phyloP scores from a whole-genome alignment of 2,113 vertebrate genomes.

The Pelmatolapia mariae region DNA sequence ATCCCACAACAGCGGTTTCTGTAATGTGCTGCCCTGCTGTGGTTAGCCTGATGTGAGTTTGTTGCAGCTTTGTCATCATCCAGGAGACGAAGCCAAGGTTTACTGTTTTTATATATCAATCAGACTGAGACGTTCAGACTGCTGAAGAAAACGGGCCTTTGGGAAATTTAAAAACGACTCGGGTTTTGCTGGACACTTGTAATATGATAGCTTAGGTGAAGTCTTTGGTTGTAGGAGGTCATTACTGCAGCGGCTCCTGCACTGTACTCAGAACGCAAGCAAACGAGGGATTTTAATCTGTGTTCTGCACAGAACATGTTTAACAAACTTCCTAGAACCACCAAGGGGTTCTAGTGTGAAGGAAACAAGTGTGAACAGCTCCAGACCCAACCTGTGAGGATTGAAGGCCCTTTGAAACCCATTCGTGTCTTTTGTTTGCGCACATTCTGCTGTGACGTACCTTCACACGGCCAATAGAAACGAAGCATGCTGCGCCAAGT shows the following conservation, averaged over 20 bases:
- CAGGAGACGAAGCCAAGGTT: not conserved
- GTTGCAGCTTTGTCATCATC: not conserved
- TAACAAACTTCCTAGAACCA: not conserved
- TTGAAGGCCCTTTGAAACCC: not conserved
- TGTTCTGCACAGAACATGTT: not conserved
- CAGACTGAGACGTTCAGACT: not conserved
- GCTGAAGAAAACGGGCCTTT: not conserved
- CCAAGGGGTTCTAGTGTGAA: not conserved
- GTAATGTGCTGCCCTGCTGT: conserved; percentile 3
- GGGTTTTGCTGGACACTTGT: not conserved
- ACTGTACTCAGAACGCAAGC: not conserved
- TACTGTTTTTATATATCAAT: not conserved
- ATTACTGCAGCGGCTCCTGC: not conserved
- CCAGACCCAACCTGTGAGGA: not conserved
- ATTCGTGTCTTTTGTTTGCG: not conserved
- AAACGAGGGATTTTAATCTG: not conserved
- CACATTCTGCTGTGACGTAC: not conserved
- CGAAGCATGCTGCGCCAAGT: rapidly evolving
- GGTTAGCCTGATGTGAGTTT: not conserved
- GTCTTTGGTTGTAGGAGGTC: not conserved
- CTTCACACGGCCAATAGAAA: not conserved
- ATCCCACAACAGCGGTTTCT: not conserved
- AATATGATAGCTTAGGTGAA: not conserved
- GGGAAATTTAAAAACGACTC: not conserved
- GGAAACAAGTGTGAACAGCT: not conserved